Percentiles rank a stretch among this genome's conserved stretches.
phyloP scores from a whole-genome alignment of 2,113 vertebrate species.

The Myocastor coypus region DNA sequence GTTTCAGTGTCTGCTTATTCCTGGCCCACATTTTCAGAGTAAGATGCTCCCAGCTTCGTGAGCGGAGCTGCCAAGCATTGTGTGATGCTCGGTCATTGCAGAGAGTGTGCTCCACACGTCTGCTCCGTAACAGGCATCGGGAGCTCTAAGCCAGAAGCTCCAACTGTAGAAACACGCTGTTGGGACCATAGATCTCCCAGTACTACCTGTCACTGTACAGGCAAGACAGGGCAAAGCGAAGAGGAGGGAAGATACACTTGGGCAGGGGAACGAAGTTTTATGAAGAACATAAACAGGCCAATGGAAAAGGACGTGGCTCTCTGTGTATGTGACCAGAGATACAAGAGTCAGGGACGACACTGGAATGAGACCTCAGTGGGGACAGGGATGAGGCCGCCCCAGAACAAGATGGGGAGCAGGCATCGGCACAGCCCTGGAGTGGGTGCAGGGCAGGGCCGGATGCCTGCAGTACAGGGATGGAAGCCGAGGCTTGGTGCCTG shows the following conservation, averaged over 20 bases:
- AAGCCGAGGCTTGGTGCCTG: too few relatives aligned
- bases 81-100: not conserved
- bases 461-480: fast-evolving
- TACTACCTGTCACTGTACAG: not conserved
- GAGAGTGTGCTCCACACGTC: not conserved
- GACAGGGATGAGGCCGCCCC: not conserved
- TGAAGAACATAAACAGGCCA: not conserved
- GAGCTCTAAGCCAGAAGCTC: not conserved
- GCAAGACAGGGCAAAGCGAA: not conserved
- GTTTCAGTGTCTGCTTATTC: not conserved
- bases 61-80: not conserved
- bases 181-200: not conserved
- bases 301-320: not conserved
- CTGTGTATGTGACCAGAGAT: not conserved
- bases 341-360: not conserved
- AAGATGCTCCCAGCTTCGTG: not conserved
- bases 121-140: not conserved
- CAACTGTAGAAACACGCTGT: not conserved
- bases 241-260: not conserved
- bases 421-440: not conserved
- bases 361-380: not conserved
- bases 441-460: not conserved
- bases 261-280: not conserved
- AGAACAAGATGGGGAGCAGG: fast-evolving
- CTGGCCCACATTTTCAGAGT: not conserved